Evolutionary conservation across 35 echinoderm and acorn worm genomes (phyloP), one percentile per base, ranked within the genome.

Genomic region (Ophioderma brevispina): DNA sequence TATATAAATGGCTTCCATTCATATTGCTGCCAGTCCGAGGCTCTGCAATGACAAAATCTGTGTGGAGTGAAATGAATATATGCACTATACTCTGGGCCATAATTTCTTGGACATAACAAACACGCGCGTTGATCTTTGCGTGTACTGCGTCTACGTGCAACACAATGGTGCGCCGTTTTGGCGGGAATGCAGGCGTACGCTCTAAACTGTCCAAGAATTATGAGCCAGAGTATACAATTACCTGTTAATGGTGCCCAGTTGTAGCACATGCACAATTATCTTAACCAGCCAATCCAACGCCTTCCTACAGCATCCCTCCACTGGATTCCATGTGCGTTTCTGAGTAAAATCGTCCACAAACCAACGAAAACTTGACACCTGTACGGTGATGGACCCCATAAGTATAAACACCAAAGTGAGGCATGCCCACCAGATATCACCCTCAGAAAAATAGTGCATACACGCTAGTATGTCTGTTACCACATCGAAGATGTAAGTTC

Each of bases 241-340:
- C 92, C 92, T 89, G 63, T 89, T 94, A 15, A 94, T 38, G 1
- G 92, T 81, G 35, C 87, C 92, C 40, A 94, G 78, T 37, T 94
- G 92, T 37, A 94, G 85, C 37, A 94, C 56, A 49, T 94, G 92
- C 40, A 89, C 55, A 2, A 90, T 36, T 33, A 86, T 39, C 92
- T 87, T 90, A 17, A 81, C 35, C 0, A 75, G 39, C 92, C 87
- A 90, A 37, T 87, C 81, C 78, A 80, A 88, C 2, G 82, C n/a
- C 28, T 70, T 70, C 59, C 6, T 18, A 70, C 5, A 70, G 1
- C 10, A 6, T 13, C 59, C 59, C 28, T 70, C 3, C 28, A 25
- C n/a, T 30, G 5, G 59, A 3, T 70, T 70, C n/a, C 28, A 15
- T 33, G 43, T 88, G 77, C 35, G 35, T 52, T 35, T 82, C 77